phyloP scores from a whole-genome alignment of 1,140 invertebrate genomes.

The Meloidogyne hapla region DNA sequence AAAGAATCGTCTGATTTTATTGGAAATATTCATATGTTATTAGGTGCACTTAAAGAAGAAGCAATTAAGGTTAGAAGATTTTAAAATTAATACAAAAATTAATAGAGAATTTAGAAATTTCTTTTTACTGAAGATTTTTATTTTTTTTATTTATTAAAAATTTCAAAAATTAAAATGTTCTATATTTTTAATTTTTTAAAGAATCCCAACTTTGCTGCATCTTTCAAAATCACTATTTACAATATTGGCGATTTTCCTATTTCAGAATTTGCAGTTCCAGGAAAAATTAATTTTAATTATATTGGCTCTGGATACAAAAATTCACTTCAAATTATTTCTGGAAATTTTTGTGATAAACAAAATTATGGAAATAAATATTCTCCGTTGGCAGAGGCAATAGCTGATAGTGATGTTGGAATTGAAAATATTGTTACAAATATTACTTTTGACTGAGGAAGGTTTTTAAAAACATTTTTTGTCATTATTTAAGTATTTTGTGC shows the following conservation, averaged over 20 bases:
- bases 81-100: background rate
- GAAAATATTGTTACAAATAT: background rate
- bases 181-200: background rate
- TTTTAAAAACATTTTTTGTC: no score
- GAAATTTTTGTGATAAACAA: background rate
- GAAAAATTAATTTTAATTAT: background rate
- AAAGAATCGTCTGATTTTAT: background rate
- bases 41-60: background rate
- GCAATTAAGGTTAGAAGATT: background rate
- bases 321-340: background rate
- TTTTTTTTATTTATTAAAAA: no score
- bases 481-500: no score
- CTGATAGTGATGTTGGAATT: background rate
- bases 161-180: no score
- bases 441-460: background rate
- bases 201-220: background rate
- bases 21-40: background rate
- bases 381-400: background rate
- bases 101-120: background rate
- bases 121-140: no score
- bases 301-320: background rate
- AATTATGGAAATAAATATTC: background rate
- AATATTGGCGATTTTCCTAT: background rate
- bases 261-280: background rate
- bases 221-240: background rate